Base-by-base conservation (phyloP, 2,888 invertebrate species). In the Rhyacophila evoluta region DNA sequence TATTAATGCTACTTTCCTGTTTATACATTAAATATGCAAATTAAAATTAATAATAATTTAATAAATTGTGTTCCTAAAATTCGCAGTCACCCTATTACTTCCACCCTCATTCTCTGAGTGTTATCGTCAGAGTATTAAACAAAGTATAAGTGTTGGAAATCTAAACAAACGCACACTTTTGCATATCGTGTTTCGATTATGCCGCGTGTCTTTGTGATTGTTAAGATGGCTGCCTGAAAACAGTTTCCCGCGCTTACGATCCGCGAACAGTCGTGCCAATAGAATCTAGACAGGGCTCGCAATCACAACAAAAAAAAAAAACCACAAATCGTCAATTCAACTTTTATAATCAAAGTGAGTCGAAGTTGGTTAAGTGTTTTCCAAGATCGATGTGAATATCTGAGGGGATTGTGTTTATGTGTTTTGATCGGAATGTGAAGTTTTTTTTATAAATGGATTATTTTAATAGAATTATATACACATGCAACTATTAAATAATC, bases 261-360 rank as follows among this genome's bases (percentile, higher is more conserved):
- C 25, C 15, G 55, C 55, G 55, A 55, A 55, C 55, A 55, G 55
- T 55, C 55, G 55, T 55, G 55, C 55, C 55, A 55, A 55, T 19
- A 19, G 55, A 19, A 55, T 19, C 55, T 55, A 55, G 10, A 10
- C 15, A 55, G 19, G 19, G 55, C 19, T 19, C 19, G 10, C 55
- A 25, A 55, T 19, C 19, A 12, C 55, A 55, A 55, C 55, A 19
- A 10, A 15, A 12, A 19, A 10, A 10, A 12, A n/a, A 55, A 12
- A 55, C 12, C 2, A 55, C 15, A 55, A 25, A 55, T 19, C 12
- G 10, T 55, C 19, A 55, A 55, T 55, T 19, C 55, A 55, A 55
- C 55, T 55, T 55, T 55, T 25, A 55, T 19, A 55, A 55, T 55
- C 55, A 55, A 55, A 55, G 55, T 55, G 55, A 55, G 55, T 19